Percentiles rank a stretch among this genome's conserved stretches.
Evolutionary conservation across 2,888 invertebrate species (phyloP).

Genomic region (Limnephilus auricula): DNA sequence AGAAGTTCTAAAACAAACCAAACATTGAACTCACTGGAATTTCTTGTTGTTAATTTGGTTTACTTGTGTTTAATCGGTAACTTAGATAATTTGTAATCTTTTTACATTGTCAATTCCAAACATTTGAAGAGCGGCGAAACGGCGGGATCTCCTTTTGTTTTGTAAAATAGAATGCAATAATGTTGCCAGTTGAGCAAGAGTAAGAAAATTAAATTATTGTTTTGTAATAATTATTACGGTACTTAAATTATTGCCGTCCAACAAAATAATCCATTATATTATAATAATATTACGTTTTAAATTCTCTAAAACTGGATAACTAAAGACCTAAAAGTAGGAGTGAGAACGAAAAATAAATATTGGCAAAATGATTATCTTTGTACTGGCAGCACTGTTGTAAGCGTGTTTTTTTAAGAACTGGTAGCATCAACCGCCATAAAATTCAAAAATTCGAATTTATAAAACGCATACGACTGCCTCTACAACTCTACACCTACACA

Average conservation of each 20-base stretch:
- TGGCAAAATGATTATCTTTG: not conserved
- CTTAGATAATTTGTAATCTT: not conserved
- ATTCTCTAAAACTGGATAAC: not conserved
- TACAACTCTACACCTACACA: no score
- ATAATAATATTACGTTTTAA: not conserved
- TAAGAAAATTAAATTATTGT: no score
- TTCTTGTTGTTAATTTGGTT: not conserved
- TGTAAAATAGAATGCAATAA: not conserved
- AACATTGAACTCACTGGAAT: constrained; percentile 15
- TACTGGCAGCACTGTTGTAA: not conserved
- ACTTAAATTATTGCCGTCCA: not conserved
- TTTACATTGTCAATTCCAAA: not conserved
- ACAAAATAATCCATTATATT: not conserved
- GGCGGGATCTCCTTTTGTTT: not conserved
- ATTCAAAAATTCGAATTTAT: no score
- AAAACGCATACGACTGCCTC: no score
- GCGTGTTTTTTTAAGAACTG: no score
- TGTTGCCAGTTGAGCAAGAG: not conserved
- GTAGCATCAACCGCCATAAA: no score
- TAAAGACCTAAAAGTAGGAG: not conserved
- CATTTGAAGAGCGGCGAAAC: constrained; percentile 26
- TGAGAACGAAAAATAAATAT: not conserved
- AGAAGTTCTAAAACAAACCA: constrained; percentile 13
- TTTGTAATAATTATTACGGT: not conserved
- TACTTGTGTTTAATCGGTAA: not conserved